These are phyloP conservation scores for Pedionomus torquatus DNA, from an alignment of 2,113 vertebrate genomes.

Conservation along the genomic window DNA sequence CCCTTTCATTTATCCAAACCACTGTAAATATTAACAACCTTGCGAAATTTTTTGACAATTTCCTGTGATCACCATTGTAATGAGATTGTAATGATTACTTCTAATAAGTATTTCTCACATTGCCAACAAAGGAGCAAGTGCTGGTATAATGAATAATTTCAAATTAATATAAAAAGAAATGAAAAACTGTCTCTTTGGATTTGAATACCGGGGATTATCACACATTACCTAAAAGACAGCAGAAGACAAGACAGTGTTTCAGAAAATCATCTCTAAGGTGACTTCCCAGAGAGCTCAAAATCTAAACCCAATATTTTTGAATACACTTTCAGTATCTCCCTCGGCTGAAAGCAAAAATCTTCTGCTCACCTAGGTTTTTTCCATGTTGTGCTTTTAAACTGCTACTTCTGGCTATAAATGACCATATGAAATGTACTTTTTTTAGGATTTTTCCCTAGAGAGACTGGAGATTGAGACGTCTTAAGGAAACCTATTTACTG, in stretches of 20 bases:
- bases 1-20: not conserved
- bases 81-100: not conserved
- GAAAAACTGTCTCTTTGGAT: not conserved
- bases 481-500: not conserved
- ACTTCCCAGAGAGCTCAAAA: not conserved
- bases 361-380: not conserved
- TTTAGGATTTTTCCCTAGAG: not conserved
- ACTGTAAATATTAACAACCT: not conserved
- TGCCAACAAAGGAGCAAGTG: not conserved
- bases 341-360: not conserved
- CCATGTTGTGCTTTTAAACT: not conserved
- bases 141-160: not conserved
- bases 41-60: not conserved
- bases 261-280: not conserved
- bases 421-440: not conserved
- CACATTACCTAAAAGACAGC: not conserved
- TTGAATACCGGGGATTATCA: not conserved
- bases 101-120: not conserved
- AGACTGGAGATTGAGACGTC: not conserved
- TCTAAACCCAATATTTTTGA: not conserved
- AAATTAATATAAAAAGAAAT: not conserved
- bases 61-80: not conserved
- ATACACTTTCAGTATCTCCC: not conserved
- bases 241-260: not conserved
- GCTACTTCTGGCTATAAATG: not conserved